Evolutionary conservation across 2,888 invertebrate species (phyloP), one percentile per base, ranked within the genome.

Genomic region (Hypolimnas misippus): DNA sequence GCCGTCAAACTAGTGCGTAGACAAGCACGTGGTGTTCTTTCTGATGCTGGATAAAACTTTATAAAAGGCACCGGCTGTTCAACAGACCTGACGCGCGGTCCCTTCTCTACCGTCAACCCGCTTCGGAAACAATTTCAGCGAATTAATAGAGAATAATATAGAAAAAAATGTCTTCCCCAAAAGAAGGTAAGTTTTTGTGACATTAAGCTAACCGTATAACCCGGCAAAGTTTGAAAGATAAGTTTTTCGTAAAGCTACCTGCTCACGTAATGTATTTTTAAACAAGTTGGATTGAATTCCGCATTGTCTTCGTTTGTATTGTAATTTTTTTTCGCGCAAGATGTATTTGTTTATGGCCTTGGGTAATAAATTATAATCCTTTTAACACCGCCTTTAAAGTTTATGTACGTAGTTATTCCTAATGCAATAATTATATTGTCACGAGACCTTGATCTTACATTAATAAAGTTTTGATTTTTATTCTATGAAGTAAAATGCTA

Each of bases 141-240:
- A 14, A 70, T 64, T 65, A 46, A 60, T 63, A 70, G 59, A n/a
- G n/a, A n/a, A n/a, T n/a, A n/a, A n/a, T n/a, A n/a, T n/a, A 62
- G 58, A 80, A 80, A 33, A 33, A 33, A 77, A 92, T 92, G 91
- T 76, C 89, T 69, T 71, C 78, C 50, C 89, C 89, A 6, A 89
- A 85, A 82, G 82, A 89, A 90, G 91, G 91, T 92, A 84, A 77
- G 73, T 67, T 73, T 76, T 76, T 76, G 68, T 60, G 57, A 40
- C 62, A 66, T 63, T 42, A 17, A 19, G 16, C 19, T 8, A 17
- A 62, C 62, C 61, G 25, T 70, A 69, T 67, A 67, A 76, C 44
- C 69, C 73, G 68, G 59, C 71, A 53, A 63, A 72, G 44, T 74
- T 66, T 3, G 12, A 68, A 62, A 60, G 65, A 21, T 33, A 38